These are phyloP conservation scores for Theristicus caerulescens DNA, from an alignment of 2,113 vertebrate genomes.

Conservation along the genomic window DNA sequence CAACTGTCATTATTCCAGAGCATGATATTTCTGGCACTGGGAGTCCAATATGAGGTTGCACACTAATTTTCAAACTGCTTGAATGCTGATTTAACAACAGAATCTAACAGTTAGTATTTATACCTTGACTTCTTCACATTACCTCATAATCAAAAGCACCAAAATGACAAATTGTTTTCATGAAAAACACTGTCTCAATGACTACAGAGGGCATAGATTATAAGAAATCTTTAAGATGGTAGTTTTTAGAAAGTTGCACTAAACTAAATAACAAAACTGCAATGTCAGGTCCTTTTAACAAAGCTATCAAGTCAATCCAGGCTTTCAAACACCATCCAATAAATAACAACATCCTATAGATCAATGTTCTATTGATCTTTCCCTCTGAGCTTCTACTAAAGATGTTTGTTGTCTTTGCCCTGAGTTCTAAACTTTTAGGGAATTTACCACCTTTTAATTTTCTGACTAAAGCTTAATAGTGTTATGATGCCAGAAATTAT, in stretches of 20 bases:
- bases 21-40: background rate
- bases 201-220: background rate
- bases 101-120: background rate
- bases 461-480: background rate
- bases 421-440: background rate
- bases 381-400: background rate
- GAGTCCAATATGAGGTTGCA: background rate
- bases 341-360: background rate
- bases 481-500: background rate
- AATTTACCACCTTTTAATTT: background rate
- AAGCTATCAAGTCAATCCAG: background rate
- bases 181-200: background rate
- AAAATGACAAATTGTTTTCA: background rate
- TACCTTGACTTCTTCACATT: background rate
- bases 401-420: background rate
- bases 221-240: background rate
- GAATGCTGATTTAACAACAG: slow-evolving; percentile 15
- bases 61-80: background rate
- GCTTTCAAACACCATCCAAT: background rate
- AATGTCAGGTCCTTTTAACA: background rate
- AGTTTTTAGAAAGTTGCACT: background rate
- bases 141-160: background rate
- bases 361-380: background rate
- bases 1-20: background rate
- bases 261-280: background rate